phyloP scores from a whole-genome alignment of 2,888 invertebrate genomes.

The Lasioglossum zephyrum region DNA sequence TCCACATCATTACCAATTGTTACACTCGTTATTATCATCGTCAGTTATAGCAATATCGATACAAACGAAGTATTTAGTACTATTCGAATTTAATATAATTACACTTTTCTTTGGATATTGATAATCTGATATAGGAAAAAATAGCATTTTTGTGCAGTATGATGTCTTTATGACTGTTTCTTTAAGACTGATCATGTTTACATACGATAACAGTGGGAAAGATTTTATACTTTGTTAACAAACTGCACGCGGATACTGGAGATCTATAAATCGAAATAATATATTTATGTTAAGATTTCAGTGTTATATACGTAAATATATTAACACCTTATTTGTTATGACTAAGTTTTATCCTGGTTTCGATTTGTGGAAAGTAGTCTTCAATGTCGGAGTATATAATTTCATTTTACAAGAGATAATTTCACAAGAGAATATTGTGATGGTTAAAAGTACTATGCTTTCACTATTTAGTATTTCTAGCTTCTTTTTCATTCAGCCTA shows the following conservation, averaged over 20 bases:
- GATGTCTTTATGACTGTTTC: slow-evolving; percentile 40
- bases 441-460: slow-evolving; percentile 27
- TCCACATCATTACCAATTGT: slow-evolving; percentile 5
- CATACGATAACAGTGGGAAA: slow-evolving; percentile 25
- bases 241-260: slow-evolving; percentile 35
- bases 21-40: not conserved
- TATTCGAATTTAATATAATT: not conserved
- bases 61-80: slow-evolving; percentile 5
- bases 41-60: not conserved
- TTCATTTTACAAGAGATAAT: not conserved
- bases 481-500: slow-evolving; percentile 5
- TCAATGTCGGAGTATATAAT: slow-evolving; percentile 12
- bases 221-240: slow-evolving; percentile 45
- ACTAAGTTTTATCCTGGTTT: slow-evolving; percentile 1
- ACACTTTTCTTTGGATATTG: slow-evolving; percentile 2
- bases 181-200: slow-evolving; percentile 53
- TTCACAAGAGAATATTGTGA: slow-evolving; percentile 1
- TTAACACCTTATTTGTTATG: slow-evolving; percentile 30
- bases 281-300: slow-evolving; percentile 39
- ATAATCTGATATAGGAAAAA: not conserved
- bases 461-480: slow-evolving; percentile 17
- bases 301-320: slow-evolving; percentile 34
- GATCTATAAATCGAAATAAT: slow-evolving; percentile 35
- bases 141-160: slow-evolving; percentile 45
- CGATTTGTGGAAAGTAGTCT: slow-evolving; percentile 13